A percentile compares a stretch with the other conserved stretches of the same genome.
Evolutionary conservation across 37 sponge, comb jelly and placozoan species (phyloP).

Genomic region (Halisarca cf. caerulea): DNA sequence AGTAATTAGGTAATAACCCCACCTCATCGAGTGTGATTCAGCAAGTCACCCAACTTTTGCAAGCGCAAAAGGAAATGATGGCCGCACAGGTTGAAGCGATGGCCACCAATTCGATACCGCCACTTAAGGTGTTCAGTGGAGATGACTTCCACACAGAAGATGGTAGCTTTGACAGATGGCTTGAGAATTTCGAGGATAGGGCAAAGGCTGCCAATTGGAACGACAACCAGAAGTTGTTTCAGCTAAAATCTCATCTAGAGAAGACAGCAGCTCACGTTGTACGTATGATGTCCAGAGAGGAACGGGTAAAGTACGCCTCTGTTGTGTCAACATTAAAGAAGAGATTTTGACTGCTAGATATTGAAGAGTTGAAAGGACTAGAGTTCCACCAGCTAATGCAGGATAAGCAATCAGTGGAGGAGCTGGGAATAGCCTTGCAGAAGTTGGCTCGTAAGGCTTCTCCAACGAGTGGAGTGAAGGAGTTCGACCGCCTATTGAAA

Average conservation of each 20-base stretch:
- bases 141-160: slow-evolving; percentile 9
- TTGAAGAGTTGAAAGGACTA: slow-evolving; percentile 37
- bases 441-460: slow-evolving; percentile 34
- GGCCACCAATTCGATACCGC: slow-evolving; percentile 12
- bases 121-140: slow-evolving; percentile 13
- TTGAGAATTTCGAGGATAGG: slow-evolving; percentile 36
- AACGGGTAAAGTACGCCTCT: background rate
- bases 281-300: slow-evolving; percentile 11
- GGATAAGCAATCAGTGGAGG: slow-evolving; percentile 19
- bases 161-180: slow-evolving; percentile 32
- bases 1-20: background rate
- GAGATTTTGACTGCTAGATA: slow-evolving; percentile 21
- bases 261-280: slow-evolving; percentile 21
- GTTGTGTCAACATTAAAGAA: background rate
- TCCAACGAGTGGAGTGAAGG: background rate
- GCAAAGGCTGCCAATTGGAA: slow-evolving; percentile 22
- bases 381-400: slow-evolving; percentile 46
- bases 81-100: background rate
- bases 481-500: slow-evolving; percentile 37
- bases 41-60: background rate
- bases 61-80: background rate
- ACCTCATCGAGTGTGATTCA: background rate
- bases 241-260: slow-evolving; percentile 24
- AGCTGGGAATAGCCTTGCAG: background rate
- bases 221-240: slow-evolving; percentile 22